These are phyloP conservation scores for Lasiommata megera DNA, from an alignment of 2,888 invertebrate genomes.

Conservation along the genomic window DNA sequence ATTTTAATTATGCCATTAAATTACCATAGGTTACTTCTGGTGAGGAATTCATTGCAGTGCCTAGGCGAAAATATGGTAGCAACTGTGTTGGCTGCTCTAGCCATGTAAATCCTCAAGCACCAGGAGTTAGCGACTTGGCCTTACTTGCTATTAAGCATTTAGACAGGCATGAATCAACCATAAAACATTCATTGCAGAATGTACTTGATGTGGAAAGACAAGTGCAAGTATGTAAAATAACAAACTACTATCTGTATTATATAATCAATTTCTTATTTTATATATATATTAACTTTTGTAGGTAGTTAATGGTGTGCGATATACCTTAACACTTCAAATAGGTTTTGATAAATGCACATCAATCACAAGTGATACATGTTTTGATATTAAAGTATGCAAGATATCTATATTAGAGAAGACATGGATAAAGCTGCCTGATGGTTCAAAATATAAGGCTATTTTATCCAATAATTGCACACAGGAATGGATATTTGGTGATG, in stretches of 20 bases:
- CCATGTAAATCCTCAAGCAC: constrained; percentile 72
- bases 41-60: constrained; percentile 76
- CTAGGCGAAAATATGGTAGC: constrained; percentile 47
- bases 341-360: constrained; percentile 69
- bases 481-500: constrained; percentile 72
- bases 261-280: not conserved
- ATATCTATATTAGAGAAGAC: constrained; percentile 84
- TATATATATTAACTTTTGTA: constrained; percentile 14
- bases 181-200: constrained; percentile 62
- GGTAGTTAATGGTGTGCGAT: constrained; percentile 83
- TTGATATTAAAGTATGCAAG: constrained; percentile 74
- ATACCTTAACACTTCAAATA: constrained; percentile 76
- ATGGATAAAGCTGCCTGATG: constrained; percentile 81
- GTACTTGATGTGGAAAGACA: constrained; percentile 79
- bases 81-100: constrained; percentile 78
- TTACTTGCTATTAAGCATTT: constrained; percentile 72
- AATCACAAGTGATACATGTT: constrained; percentile 47
- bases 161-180: constrained; percentile 53
- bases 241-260: not conserved
- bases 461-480: constrained; percentile 85
- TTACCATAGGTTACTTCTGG: constrained; percentile 62
- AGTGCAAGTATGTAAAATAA: constrained; percentile 64
- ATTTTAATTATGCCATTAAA: constrained; percentile 25
- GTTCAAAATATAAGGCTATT: constrained; percentile 82
- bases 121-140: constrained; percentile 74